Evolutionary conservation across 2,888 invertebrate genomes (phyloP).

Genomic region (Prenolepis imparis): DNA sequence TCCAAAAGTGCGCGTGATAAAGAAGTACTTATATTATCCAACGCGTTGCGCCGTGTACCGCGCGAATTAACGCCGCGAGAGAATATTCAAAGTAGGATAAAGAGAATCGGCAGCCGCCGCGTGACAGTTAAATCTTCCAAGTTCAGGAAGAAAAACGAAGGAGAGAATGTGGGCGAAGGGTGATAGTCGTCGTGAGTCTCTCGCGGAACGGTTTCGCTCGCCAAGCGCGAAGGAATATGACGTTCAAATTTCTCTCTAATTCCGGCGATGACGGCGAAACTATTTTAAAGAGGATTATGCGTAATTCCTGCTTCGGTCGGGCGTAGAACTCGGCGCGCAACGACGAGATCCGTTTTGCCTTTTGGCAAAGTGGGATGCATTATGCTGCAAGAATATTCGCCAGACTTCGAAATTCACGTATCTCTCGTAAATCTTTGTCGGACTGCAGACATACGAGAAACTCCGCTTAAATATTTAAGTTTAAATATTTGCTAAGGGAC

Average conservation of each 20-base stretch:
- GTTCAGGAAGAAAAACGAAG: constrained; percentile 42
- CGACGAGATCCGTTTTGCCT: constrained; percentile 65
- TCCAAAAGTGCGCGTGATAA: not conserved
- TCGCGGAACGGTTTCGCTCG: constrained; percentile 40
- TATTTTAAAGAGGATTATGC: constrained; percentile 65
- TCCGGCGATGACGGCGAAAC: constrained; percentile 57
- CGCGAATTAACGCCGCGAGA: constrained; percentile 24
- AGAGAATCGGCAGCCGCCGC: not conserved
- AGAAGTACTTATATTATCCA: not conserved
- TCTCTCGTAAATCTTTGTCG: constrained; percentile 65
- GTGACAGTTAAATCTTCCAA: constrained; percentile 32
- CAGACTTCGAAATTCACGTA: constrained; percentile 59
- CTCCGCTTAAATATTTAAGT: constrained; percentile 61
- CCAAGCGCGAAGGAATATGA: constrained; percentile 58
- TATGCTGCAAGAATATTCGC: constrained; percentile 68
- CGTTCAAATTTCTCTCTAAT: constrained; percentile 68
- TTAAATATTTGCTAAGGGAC: constrained; percentile 35
- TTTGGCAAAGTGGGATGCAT: constrained; percentile 67
- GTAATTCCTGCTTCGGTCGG: constrained; percentile 65
- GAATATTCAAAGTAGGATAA: not conserved
- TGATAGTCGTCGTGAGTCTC: constrained; percentile 44
- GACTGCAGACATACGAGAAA: constrained; percentile 32
- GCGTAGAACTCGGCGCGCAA: constrained; percentile 41
- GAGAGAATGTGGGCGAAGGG: not conserved
- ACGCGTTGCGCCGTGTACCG: not conserved